Evolutionary conservation across 2,797 vertebrate species (phyloP), one percentile per base, ranked within the genome.

Genomic region (Triplophysa bombifrons): DNA sequence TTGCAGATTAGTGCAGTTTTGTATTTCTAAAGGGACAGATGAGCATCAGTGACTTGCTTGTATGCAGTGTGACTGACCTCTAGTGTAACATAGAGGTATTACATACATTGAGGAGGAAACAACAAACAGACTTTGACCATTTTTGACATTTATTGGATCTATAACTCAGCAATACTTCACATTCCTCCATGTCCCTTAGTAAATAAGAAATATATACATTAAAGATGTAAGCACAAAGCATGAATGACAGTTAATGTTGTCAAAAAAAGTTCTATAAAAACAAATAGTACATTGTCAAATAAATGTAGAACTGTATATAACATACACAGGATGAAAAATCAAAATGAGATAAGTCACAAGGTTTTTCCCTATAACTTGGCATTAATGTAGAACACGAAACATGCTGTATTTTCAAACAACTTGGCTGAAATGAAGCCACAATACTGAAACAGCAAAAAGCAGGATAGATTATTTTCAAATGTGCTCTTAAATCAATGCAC

Each of bases 81-180:
- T 66, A 68, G 68, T 50, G 76, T 48, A 65, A 22, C 13, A 2
- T 38, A 13, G 8, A n/a, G 65, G 13, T 53, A 72, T 74, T 71
- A 19, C 66, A 51, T 9, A 55, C 53, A n/a, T 20, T 38, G 34
- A 38, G 34, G 12, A 58, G 11, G 56, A 51, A 78, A 20, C 22
- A 41, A 34, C 13, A 22, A 56, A 73, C 50, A 30, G 8, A 0
- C 48, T 71, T 82, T 53, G 9, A 78, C 68, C 84, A 88, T 91
- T 86, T 89, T 89, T 72, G 84, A 90, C 87, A 90, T 94, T 94
- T 94, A 94, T 93, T 94, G 90, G 88, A 93, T 91, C 89, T 90
- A 84, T 85, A 86, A 58, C 84, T 92, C 89, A 91, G 89, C 87
- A 69, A 92, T 92, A 90, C 87, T 87, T 90, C 91, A 90, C 91